These are phyloP conservation scores for Papilio elwesi DNA, from an alignment of 2,888 invertebrate genomes.

Conservation along the genomic window DNA sequence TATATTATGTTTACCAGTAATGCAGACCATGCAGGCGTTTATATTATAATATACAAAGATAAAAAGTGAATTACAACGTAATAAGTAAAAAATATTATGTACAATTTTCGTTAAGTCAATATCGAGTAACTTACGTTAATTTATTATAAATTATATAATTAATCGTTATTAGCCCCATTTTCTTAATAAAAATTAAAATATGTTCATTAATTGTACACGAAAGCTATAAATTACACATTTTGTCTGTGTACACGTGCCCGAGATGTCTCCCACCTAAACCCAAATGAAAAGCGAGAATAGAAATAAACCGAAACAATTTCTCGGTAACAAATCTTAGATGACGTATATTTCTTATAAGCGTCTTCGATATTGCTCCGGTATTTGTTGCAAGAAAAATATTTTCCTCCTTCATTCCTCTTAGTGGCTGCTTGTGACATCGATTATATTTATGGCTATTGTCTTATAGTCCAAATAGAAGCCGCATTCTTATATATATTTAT, in stretches of 20 bases:
- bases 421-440: conserved; percentile 54
- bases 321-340: conserved; percentile 64
- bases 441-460: conserved; percentile 54
- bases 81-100: too few relatives aligned
- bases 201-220: background rate
- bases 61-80: too few relatives aligned
- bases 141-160: too few relatives aligned
- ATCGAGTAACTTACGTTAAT: too few relatives aligned
- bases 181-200: background rate
- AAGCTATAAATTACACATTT: background rate
- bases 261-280: conserved; percentile 3
- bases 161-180: too few relatives aligned
- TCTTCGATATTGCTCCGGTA: conserved; percentile 58
- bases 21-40: too few relatives aligned
- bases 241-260: background rate
- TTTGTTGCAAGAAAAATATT: conserved; percentile 59
- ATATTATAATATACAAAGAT: too few relatives aligned
- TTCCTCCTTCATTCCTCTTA: conserved; percentile 53
- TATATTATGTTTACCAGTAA: too few relatives aligned
- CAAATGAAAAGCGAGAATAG: conserved; percentile 26
- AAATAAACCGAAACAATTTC: conserved; percentile 61
- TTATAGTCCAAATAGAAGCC: conserved; percentile 45
- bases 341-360: conserved; percentile 60
- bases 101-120: too few relatives aligned
- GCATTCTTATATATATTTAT: conserved; percentile 14